A percentile compares a stretch with the other conserved stretches of the same genome.
Conservation (phyloP, 2,888 invertebrate species). For the Acronicta aceris region DNA sequence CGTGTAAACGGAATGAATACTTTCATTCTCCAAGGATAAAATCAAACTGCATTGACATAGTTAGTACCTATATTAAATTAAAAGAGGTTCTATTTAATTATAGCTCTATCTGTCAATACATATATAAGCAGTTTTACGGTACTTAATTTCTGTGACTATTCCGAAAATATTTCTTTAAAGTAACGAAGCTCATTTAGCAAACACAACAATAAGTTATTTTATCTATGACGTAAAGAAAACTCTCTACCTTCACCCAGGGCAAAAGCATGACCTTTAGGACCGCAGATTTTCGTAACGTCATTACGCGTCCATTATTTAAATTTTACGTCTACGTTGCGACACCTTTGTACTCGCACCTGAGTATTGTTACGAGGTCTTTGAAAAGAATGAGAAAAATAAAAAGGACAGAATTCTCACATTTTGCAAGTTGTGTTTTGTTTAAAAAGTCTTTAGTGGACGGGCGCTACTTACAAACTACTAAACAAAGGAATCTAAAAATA, state of each 20-base stretch:
- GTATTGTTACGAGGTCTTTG: constrained; percentile 28
- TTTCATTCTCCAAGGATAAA: too few relatives aligned
- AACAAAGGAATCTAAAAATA: background rate
- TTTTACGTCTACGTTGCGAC: constrained; percentile 35
- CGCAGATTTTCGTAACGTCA: constrained; percentile 39
- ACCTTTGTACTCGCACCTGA: constrained; percentile 25
- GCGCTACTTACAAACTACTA: background rate
- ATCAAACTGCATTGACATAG: too few relatives aligned
- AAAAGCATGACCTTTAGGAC: constrained; percentile 5
- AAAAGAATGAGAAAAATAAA: constrained; percentile 17
- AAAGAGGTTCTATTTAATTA: too few relatives aligned
- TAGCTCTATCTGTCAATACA: too few relatives aligned
- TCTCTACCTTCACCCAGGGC: background rate
- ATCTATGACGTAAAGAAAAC: background rate
- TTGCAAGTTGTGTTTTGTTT: constrained; percentile 9
- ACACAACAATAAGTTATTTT: constrained; percentile 1
- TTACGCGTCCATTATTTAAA: constrained; percentile 46
- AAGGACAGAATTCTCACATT: constrained; percentile 7
- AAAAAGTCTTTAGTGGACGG: background rate
- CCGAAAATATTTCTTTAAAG: background rate
- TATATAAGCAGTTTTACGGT: too few relatives aligned
- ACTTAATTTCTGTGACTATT: background rate
- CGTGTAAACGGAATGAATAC: too few relatives aligned
- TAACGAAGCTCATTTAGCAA: background rate
- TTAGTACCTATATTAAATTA: too few relatives aligned